A percentile compares a stretch with the other conserved stretches of the same genome.
Evolutionary conservation across 1,140 invertebrate species (phyloP).

Genomic region (Mercenaria mercenaria): DNA sequence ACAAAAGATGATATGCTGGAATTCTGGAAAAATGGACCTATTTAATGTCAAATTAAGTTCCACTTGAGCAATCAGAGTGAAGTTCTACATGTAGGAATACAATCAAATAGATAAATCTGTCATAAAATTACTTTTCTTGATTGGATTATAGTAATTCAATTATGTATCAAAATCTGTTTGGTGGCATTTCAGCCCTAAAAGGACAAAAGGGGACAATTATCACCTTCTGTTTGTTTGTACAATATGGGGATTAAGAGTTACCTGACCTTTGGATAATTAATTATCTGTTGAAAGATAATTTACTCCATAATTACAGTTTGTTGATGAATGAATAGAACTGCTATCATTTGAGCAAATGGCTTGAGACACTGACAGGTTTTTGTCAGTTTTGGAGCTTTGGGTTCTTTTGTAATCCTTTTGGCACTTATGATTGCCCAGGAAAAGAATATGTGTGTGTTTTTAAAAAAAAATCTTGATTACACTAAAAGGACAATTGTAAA

Average conservation of each 20-base stretch:
- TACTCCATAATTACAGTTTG: neutral
- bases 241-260: neutral
- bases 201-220: conserved; percentile 5
- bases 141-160: conserved; percentile 25
- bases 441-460: neutral
- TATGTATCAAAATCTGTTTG: neutral
- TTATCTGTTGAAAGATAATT: conserved; percentile 23
- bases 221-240: conserved; percentile 19
- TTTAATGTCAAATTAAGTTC: no score
- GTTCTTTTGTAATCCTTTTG: conserved; percentile 18
- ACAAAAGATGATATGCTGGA: no score
- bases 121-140: neutral
- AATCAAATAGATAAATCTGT: conserved; percentile 12
- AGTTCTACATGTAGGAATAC: neutral
- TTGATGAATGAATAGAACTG: conserved; percentile 9
- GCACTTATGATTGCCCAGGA: neutral
- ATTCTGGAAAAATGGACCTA: no score
- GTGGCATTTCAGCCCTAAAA: neutral
- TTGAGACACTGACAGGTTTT: conserved; percentile 48
- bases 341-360: conserved; percentile 24
- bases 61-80: conserved; percentile 4
- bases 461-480: neutral
- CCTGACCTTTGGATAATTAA: conserved; percentile 12
- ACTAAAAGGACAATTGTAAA: no score
- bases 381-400: conserved; percentile 33